Evolutionary conservation across 2,888 invertebrate species (phyloP).

Genomic region (Tenthredo notha): DNA sequence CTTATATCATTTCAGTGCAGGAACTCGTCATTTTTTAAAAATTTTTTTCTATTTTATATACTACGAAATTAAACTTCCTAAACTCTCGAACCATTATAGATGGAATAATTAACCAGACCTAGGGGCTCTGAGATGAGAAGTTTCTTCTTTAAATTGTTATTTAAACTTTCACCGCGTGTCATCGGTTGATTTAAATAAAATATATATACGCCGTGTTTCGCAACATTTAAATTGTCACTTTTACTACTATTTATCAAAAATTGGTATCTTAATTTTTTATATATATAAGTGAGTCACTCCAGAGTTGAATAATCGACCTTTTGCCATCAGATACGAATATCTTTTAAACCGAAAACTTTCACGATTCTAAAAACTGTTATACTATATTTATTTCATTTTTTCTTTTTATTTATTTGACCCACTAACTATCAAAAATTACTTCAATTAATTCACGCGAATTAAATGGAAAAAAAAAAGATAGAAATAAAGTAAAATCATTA

Average conservation of each 20-base stretch:
- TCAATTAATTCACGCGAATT: not conserved
- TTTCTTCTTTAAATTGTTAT: not conserved
- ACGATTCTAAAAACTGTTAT: not conserved
- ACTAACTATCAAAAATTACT: not conserved
- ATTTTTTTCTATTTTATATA: not conserved
- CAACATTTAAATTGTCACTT: not conserved
- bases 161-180: not conserved
- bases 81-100: not conserved
- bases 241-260: not conserved
- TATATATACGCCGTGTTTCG: not conserved
- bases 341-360: not conserved
- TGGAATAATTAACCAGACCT: not conserved
- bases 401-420: not conserved
- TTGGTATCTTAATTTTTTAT: not conserved
- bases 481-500: not conserved
- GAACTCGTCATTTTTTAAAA: not conserved
- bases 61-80: not conserved
- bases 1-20: slow-evolving; percentile 9
- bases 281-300: not conserved
- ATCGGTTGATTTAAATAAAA: not conserved
- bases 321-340: not conserved
- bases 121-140: not conserved
- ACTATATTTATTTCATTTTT: not conserved
- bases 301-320: slow-evolving; percentile 3
- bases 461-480: not conserved